These are phyloP conservation scores for Enteromius radiatus DNA, from an alignment of 2,797 vertebrate species.

Conservation along the genomic window DNA sequence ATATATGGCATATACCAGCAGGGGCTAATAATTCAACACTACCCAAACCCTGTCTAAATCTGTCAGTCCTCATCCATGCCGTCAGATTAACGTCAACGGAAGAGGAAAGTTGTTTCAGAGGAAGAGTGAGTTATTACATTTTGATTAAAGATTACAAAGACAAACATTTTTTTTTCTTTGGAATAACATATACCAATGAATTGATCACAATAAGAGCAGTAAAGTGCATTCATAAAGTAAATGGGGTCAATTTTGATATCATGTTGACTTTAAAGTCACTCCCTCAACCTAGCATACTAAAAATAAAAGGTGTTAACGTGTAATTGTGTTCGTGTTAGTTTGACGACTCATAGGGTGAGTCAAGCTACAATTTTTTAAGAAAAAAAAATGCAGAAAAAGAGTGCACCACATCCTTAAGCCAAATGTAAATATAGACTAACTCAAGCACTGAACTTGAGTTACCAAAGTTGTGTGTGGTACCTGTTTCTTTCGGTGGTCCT, in stretches of 20 bases:
- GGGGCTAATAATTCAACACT: background rate
- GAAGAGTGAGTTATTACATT: background rate
- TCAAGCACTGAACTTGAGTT: background rate
- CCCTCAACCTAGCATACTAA: background rate
- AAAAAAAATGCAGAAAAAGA: background rate
- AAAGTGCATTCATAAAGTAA: conserved; percentile 14
- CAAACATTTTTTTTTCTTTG: conserved; percentile 15
- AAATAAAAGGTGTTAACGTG: background rate
- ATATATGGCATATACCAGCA: background rate
- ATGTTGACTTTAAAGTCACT: conserved; percentile 14
- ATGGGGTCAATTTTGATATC: background rate
- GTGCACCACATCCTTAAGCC: background rate
- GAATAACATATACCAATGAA: conserved; percentile 3
- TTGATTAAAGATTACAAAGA: conserved; percentile 13
- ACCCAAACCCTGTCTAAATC: background rate
- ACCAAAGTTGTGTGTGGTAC: background rate
- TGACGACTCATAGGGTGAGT: background rate
- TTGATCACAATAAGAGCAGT: background rate
- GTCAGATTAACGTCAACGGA: background rate
- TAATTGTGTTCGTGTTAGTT: conserved; percentile 1
- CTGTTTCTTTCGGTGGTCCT: background rate
- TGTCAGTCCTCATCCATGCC: background rate
- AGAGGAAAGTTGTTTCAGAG: background rate
- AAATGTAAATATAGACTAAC: background rate
- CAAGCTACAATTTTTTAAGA: background rate